A percentile compares a stretch with the other conserved stretches of the same genome.
phyloP scores from a whole-genome alignment of 2,888 invertebrate genomes.

The Cotesia congregata region DNA sequence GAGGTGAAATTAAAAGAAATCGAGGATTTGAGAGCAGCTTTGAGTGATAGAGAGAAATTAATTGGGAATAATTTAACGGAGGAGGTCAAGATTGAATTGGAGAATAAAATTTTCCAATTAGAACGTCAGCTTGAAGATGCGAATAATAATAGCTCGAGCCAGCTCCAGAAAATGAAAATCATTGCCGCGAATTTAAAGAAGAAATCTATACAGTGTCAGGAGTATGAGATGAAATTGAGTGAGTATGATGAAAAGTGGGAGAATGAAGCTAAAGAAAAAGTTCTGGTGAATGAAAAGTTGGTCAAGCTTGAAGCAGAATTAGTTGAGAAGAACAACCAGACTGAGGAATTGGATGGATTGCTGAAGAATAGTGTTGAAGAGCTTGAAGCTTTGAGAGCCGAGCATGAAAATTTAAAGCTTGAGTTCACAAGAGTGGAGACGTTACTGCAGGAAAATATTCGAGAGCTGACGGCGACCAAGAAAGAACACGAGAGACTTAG shows the following conservation, averaged over 20 bases:
- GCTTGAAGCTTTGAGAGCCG: background rate
- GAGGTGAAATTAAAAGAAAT: slow-evolving; percentile 70
- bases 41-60: slow-evolving; percentile 67
- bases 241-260: slow-evolving; percentile 69
- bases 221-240: slow-evolving; percentile 73
- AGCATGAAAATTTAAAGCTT: background rate
- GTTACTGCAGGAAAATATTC: background rate
- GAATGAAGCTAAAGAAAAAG: slow-evolving; percentile 59
- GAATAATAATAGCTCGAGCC: slow-evolving; percentile 78
- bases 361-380: background rate
- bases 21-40: slow-evolving; percentile 62
- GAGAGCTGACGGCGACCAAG: background rate
- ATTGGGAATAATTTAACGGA: slow-evolving; percentile 62
- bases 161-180: slow-evolving; percentile 84
- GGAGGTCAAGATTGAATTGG: slow-evolving; percentile 62
- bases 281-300: slow-evolving; percentile 49
- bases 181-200: slow-evolving; percentile 83
- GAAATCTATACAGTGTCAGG: slow-evolving; percentile 77
- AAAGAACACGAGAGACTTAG: background rate
- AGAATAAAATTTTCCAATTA: slow-evolving; percentile 66
- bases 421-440: background rate
- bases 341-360: slow-evolving; percentile 30
- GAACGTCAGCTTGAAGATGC: slow-evolving; percentile 68
- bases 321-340: slow-evolving; percentile 15
- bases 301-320: slow-evolving; percentile 12